phyloP scores from a whole-genome alignment of 2,888 invertebrate genomes.

The Ectemnius continuus region DNA sequence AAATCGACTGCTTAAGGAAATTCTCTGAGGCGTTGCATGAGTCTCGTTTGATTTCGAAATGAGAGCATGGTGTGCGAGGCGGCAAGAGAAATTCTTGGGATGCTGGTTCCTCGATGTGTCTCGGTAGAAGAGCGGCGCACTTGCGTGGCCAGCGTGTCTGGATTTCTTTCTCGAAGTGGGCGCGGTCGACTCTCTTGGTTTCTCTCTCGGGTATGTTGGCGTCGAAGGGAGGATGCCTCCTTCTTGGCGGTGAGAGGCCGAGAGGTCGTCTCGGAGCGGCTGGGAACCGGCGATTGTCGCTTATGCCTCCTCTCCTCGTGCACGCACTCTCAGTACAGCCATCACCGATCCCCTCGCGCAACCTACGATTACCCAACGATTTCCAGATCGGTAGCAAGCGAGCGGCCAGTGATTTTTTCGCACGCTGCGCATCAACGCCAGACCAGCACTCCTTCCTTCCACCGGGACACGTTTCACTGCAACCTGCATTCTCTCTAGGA shows the following conservation, averaged over 20 bases:
- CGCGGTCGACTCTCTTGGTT: slow-evolving; percentile 61
- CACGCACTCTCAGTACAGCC: slow-evolving; percentile 16
- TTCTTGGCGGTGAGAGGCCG: slow-evolving; percentile 62
- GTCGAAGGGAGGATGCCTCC: slow-evolving; percentile 18
- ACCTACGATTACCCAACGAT: slow-evolving; percentile 63
- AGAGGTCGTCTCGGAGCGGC: slow-evolving; percentile 70
- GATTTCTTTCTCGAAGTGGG: slow-evolving; percentile 71
- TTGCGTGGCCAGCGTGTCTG: slow-evolving; percentile 45
- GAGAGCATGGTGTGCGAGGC: no score
- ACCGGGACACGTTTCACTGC: slow-evolving; percentile 45
- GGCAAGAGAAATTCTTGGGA: no score
- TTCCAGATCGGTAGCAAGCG: slow-evolving; percentile 64
- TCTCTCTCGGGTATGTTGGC: slow-evolving; percentile 29
- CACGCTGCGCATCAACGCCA: slow-evolving; percentile 55
- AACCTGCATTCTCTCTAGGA: background rate
- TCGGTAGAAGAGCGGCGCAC: slow-evolving; percentile 28
- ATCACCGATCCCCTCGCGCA: slow-evolving; percentile 46
- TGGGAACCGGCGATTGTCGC: slow-evolving; percentile 74
- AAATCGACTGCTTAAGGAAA: no score
- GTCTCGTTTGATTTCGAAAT: no score
- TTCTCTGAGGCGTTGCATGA: no score
- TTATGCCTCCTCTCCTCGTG: slow-evolving; percentile 54
- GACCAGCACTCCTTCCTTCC: slow-evolving; percentile 19
- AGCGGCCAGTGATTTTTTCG: slow-evolving; percentile 56
- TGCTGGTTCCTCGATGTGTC: no score